Evolutionary conservation across 35 echinoderm and acorn worm species (phyloP).

Genomic region (Diadema setosum): DNA sequence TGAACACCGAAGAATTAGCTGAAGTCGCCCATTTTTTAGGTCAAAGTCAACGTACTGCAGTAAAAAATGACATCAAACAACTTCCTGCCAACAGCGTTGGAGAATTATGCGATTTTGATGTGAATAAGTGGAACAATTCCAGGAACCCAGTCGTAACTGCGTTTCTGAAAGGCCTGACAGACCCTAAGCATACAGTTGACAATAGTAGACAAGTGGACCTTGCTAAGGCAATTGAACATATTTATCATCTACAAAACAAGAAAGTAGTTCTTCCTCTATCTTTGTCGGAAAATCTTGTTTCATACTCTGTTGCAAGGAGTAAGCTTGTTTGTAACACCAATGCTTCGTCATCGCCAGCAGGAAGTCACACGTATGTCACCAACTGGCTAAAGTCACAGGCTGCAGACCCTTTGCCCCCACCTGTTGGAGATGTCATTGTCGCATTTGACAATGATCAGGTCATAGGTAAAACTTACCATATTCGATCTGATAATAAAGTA

Average conservation of each 20-base stretch:
- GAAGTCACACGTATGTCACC: slow-evolving; percentile 5
- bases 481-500: slow-evolving; percentile 29
- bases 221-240: not conserved
- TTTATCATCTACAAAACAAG: not conserved
- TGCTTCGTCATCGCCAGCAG: not conserved
- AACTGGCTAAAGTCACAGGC: not conserved
- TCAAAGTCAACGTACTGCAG: not conserved
- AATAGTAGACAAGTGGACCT: not conserved
- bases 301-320: not conserved
- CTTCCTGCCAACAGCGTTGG: not conserved
- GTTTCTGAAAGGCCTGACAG: not conserved
- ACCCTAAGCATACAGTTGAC: not conserved
- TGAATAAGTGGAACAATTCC: not conserved
- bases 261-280: not conserved
- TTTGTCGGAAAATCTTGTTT: not conserved
- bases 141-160: not conserved
- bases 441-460: slow-evolving; percentile 68
- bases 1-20: not conserved
- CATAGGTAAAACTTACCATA: slow-evolving; percentile 38
- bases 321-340: not conserved
- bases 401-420: not conserved
- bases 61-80: not conserved
- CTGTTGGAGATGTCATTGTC: not conserved
- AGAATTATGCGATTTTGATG: not conserved
- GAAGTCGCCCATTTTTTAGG: not conserved